Evolutionary conservation across 2,888 invertebrate species (phyloP).

Genomic region (Torymus aiolomorphi): DNA sequence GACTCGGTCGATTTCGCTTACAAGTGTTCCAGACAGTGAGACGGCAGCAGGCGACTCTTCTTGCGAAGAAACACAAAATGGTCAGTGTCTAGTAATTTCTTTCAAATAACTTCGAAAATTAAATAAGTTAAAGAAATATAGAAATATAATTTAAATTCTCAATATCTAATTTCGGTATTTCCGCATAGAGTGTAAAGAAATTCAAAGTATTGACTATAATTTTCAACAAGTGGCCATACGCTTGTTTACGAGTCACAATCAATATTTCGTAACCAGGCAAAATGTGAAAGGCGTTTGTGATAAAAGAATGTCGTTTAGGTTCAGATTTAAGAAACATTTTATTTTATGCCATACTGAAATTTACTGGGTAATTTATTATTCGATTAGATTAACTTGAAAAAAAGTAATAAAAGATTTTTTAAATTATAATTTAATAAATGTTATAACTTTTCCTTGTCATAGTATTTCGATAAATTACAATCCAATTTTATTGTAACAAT

Average conservation of each 20-base stretch:
- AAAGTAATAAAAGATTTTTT: background rate
- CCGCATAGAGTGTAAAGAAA: background rate
- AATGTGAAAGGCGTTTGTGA: slow-evolving; percentile 53
- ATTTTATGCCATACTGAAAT: too few relatives aligned
- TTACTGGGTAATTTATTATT: too few relatives aligned
- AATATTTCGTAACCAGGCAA: slow-evolving; percentile 50
- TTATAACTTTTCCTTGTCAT: background rate
- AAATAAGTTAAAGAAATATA: background rate
- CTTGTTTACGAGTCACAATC: slow-evolving; percentile 21
- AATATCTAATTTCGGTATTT: background rate
- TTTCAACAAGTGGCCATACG: slow-evolving; percentile 56
- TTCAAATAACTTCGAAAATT: too few relatives aligned
- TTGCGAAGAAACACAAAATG: slow-evolving; percentile 64
- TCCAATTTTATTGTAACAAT: background rate
- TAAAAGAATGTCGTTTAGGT: slow-evolving; percentile 15
- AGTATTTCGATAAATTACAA: background rate
- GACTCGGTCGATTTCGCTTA: slow-evolving; percentile 59
- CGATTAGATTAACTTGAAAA: too few relatives aligned
- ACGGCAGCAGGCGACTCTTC: slow-evolving; percentile 62
- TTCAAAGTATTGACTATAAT: background rate
- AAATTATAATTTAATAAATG: slow-evolving; percentile 13
- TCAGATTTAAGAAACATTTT: background rate
- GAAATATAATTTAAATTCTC: slow-evolving; percentile 4
- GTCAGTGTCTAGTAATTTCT: slow-evolving; percentile 56
- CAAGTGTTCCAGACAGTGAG: slow-evolving; percentile 59